Evolutionary conservation across 2,113 vertebrate genomes (phyloP), one percentile per base, ranked within the genome.

Genomic region (Oryzias javanicus): DNA sequence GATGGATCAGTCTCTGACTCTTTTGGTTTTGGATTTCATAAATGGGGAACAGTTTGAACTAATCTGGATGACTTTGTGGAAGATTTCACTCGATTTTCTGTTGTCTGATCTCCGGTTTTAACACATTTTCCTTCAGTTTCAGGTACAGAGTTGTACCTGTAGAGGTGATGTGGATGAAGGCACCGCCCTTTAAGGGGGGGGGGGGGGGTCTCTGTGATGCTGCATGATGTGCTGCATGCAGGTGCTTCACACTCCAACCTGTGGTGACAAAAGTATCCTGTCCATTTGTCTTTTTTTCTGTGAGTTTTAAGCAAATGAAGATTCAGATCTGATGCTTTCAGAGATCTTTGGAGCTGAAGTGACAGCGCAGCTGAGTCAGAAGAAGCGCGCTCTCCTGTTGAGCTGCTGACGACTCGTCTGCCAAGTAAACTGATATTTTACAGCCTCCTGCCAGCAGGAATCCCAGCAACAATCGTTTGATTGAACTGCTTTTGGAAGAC

Each of bases 231-330:
- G 70, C 64, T 66, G 72, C 22, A 0, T 49, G 4, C 12, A 59
- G 57, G 60, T 0, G 68, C 71, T 55, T 54, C 72, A 67, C 20
- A 68, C 61, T 58, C 61, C 55, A 58, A 69, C 55, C 22, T 46
- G 16, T 56, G 66, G 70, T 56, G 63, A 74, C 73, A 70, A 35
- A 35, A 35, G 35, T 10, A 2, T 35, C 2, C 2, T 12, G 35
- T 3, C 1, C 10, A 42, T 60, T 64, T n/a, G 50, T 47, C 7
- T 5, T 41, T 56, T 48, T 47, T 68, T 48, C 22, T 48, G 22
- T 55, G 53, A 64, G 72, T 67, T 49, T 61, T 51, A 64, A 60
- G 35, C 56, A 79, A 65, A 42, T 72, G 69, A 65, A 70, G 24
- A 46, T 71, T 77, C 65, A 55, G 67, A 65, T 62, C 55, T 1